Conservation (phyloP, 2,797 vertebrate species). For the Argya squamiceps region DNA sequence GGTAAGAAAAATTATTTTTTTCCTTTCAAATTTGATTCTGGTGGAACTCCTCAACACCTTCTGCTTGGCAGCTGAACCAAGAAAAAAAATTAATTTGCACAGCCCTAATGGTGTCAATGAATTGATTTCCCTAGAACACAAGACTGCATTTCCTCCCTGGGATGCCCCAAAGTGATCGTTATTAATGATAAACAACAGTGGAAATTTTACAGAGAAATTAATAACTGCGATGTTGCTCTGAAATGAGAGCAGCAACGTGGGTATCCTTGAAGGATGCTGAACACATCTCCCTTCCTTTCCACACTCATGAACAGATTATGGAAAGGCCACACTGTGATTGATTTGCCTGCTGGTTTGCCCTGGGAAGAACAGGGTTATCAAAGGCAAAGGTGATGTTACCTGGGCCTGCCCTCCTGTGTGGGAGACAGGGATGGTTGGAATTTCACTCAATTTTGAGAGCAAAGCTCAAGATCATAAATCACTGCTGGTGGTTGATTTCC, state of each 20-base stretch:
- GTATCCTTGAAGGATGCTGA: not conserved
- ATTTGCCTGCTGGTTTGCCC: not conserved
- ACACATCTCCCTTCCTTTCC: not conserved
- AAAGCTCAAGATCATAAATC: not conserved
- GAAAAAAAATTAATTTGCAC: not conserved
- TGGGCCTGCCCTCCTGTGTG: not conserved
- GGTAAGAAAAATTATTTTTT: not conserved
- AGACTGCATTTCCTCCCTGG: not conserved
- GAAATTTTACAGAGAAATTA: conserved; percentile 2
- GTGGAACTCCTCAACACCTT: not conserved
- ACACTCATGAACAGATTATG: not conserved
- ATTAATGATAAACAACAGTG: not conserved
- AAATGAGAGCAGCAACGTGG: not conserved
- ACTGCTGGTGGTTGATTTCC: not conserved
- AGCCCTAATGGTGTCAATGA: not conserved
- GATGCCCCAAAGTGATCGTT: not conserved
- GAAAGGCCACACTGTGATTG: not conserved
- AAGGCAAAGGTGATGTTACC: not conserved
- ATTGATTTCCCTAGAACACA: not conserved
- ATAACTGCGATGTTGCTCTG: not conserved
- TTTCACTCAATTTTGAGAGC: not conserved
- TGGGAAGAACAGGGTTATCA: not conserved
- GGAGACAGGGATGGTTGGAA: not conserved
- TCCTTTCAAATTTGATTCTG: not conserved
- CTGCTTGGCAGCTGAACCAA: not conserved